A percentile compares a stretch with the other conserved stretches of the same genome.
Conservation (phyloP, 2,113 vertebrate genomes). For the Mastomys natalensis region DNA sequence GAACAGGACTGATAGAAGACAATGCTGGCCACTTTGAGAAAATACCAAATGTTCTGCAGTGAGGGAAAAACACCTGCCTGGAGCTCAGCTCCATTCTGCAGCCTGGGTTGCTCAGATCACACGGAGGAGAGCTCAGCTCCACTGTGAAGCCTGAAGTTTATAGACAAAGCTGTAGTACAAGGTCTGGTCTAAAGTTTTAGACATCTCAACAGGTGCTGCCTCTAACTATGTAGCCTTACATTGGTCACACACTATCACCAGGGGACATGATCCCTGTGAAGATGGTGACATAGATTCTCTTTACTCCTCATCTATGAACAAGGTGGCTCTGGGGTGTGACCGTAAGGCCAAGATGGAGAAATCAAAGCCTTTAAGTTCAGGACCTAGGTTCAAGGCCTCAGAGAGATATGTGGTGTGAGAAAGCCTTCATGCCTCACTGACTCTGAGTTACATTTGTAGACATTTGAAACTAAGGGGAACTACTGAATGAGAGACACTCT, state of each 20-base stretch:
- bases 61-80: not conserved
- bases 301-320: not conserved
- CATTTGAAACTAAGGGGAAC: rapidly evolving
- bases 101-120: not conserved
- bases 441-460: not conserved
- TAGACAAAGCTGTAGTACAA: not conserved
- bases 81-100: not conserved
- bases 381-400: not conserved
- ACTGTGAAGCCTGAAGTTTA: not conserved
- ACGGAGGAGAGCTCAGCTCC: too few species aligned
- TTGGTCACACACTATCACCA: not conserved
- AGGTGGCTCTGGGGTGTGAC: too few species aligned
- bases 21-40: not conserved
- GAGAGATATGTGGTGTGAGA: rapidly evolving
- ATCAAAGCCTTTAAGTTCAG: too few species aligned
- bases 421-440: not conserved
- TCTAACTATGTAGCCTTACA: not conserved
- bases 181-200: not conserved
- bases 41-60: too few species aligned
- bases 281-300: rapidly evolving
- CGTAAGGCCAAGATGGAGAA: rapidly evolving
- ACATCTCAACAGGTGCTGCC: not conserved
- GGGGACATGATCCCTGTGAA: not conserved
- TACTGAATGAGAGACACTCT: not conserved
- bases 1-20: not conserved